These are phyloP conservation scores for Gonatopus flavifemur DNA, from an alignment of 1,140 invertebrate species.

Conservation along the genomic window DNA sequence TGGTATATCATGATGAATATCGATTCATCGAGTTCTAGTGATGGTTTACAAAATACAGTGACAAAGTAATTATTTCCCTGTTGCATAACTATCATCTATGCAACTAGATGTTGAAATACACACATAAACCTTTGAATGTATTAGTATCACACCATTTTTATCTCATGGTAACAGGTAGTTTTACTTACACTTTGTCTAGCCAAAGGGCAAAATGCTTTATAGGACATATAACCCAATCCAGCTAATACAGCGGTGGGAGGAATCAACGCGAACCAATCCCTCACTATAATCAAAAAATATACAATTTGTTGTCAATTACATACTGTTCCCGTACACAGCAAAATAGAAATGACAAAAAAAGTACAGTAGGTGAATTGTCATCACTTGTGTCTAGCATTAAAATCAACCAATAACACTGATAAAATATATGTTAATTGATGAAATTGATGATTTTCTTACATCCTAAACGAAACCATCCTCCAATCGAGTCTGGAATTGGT, in stretches of 20 bases:
- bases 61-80: too few relatives aligned
- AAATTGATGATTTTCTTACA: slow-evolving; percentile 55
- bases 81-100: too few relatives aligned
- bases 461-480: slow-evolving; percentile 78
- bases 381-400: too few relatives aligned
- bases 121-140: too few relatives aligned
- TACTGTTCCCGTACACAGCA: too few relatives aligned
- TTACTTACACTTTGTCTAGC: slow-evolving; percentile 54
- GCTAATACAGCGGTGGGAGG: slow-evolving; percentile 75
- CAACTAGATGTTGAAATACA: too few relatives aligned
- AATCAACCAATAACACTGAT: too few relatives aligned
- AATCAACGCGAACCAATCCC: slow-evolving; percentile 75
- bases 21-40: too few relatives aligned
- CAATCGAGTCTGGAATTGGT: slow-evolving; percentile 74
- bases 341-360: background rate
- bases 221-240: slow-evolving; percentile 74
- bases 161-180: slow-evolving; percentile 9
- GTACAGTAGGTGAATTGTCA: too few relatives aligned
- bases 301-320: slow-evolving; percentile 2
- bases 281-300: slow-evolving; percentile 64
- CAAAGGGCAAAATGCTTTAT: slow-evolving; percentile 72
- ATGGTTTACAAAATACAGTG: too few relatives aligned
- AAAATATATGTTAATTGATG: background rate
- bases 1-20: too few relatives aligned
- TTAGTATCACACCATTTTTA: slow-evolving; percentile 6